Conservation (phyloP, 2,113 vertebrate species). For the Apistogramma diplotaenia region DNA sequence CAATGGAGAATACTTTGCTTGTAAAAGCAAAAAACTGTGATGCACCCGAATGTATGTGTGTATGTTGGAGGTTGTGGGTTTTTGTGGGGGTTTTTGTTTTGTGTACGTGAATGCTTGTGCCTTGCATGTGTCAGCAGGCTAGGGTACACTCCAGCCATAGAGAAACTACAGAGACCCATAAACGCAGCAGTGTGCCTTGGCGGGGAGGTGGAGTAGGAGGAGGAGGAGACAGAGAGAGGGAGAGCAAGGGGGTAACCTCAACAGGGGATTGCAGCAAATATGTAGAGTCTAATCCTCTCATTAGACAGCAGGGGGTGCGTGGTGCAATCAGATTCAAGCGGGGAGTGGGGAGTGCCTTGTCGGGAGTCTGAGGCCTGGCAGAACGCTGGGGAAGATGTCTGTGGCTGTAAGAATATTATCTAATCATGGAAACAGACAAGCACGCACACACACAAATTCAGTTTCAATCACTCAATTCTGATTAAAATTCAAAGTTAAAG, state of each 20-base stretch:
- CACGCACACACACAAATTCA: neutral
- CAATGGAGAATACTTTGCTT: neutral
- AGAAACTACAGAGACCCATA: conserved; percentile 58
- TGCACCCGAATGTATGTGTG: conserved; percentile 29
- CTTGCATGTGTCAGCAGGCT: conserved; percentile 62
- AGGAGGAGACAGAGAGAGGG: conserved; percentile 30
- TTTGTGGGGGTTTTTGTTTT: neutral
- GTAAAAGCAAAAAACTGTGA: neutral
- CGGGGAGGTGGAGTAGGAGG: conserved; percentile 1
- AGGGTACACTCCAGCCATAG: conserved; percentile 36
- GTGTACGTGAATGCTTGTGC: conserved; percentile 30
- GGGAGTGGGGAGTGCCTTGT: conserved; percentile 29
- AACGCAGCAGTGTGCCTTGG: conserved; percentile 49
- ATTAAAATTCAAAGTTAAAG: neutral
- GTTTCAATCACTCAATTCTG: neutral
- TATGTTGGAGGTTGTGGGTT: conserved; percentile 21
- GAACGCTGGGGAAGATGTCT: conserved; percentile 20
- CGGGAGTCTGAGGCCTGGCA: conserved; percentile 42
- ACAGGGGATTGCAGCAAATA: conserved; percentile 54
- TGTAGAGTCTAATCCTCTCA: conserved; percentile 57
- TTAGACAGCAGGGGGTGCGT: conserved; percentile 64
- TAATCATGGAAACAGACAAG: conserved; percentile 18
- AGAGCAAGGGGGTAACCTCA: conserved; percentile 43
- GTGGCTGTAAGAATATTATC: conserved; percentile 46
- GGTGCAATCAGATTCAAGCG: conserved; percentile 49